Evolutionary conservation across 2,113 vertebrate genomes (phyloP).

Genomic region (Psettodes erumei): DNA sequence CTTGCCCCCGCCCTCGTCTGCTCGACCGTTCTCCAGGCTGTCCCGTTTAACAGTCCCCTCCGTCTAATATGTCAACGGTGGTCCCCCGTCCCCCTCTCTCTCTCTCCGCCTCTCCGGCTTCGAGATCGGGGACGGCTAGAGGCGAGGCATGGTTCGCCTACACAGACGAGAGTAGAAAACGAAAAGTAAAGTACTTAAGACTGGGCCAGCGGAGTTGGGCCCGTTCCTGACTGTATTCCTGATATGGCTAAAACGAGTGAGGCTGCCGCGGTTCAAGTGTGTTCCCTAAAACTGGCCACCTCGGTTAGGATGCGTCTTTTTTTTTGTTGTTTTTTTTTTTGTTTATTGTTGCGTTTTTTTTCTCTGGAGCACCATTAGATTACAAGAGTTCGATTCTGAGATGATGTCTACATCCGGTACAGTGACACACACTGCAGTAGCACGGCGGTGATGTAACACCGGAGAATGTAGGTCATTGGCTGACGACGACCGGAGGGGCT

Average conservation of each 20-base stretch:
- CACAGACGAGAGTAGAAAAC: slow-evolving; percentile 62
- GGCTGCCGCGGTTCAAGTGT: slow-evolving; percentile 65
- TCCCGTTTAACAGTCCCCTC: slow-evolving; percentile 71
- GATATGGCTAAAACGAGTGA: slow-evolving; percentile 79
- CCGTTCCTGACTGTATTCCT: slow-evolving; percentile 73
- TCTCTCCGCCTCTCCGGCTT: slow-evolving; percentile 17
- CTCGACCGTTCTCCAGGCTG: slow-evolving; percentile 87
- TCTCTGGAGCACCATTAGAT: slow-evolving; percentile 74
- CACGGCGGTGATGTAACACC: slow-evolving; percentile 74
- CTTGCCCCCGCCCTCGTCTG: slow-evolving; percentile 82
- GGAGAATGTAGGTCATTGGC: slow-evolving; percentile 76
- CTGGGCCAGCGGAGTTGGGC: slow-evolving; percentile 50
- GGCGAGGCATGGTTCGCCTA: slow-evolving; percentile 50
- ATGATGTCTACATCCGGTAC: slow-evolving; percentile 64
- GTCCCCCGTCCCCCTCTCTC: too few species aligned
- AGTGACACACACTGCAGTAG: slow-evolving; percentile 69
- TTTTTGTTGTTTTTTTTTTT: background rate
- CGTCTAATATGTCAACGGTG: slow-evolving; percentile 48
- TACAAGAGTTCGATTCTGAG: slow-evolving; percentile 51
- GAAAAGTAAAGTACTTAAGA: slow-evolving; percentile 58
- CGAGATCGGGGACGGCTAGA: slow-evolving; percentile 49
- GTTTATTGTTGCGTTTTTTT: too few species aligned
- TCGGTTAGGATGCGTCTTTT: slow-evolving; percentile 30
- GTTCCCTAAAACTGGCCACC: slow-evolving; percentile 58
- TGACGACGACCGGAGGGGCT: slow-evolving; percentile 64